Percentiles rank a stretch among this genome's conserved stretches.
phyloP scores from a whole-genome alignment of 1,140 invertebrate genomes.

The Streblospio benedicti region DNA sequence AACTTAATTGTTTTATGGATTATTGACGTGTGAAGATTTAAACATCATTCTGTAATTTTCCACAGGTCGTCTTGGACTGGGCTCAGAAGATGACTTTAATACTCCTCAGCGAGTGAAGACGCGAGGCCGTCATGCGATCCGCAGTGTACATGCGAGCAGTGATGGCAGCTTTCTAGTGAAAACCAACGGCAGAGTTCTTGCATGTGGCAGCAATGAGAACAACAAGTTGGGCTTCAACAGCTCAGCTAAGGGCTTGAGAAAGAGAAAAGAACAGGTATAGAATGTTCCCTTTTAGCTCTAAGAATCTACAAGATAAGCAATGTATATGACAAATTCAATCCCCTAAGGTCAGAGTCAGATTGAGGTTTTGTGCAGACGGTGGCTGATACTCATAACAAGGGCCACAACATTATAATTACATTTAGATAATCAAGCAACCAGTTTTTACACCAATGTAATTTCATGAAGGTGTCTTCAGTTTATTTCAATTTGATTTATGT shows the following conservation, averaged over 20 bases:
- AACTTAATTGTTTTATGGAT: no score
- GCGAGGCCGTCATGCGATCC: slow-evolving; percentile 2
- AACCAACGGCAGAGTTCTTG: slow-evolving; percentile 54
- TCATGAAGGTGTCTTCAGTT: no score
- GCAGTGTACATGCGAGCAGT: slow-evolving; percentile 47
- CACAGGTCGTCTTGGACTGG: slow-evolving; percentile 38
- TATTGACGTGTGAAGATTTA: not conserved
- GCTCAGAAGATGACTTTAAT: slow-evolving; percentile 37
- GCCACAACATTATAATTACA: no score
- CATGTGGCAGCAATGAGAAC: slow-evolving; percentile 61
- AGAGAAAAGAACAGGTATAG: slow-evolving; percentile 26
- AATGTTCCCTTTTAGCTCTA: no score
- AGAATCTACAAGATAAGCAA: no score
- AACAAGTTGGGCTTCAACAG: slow-evolving; percentile 62
- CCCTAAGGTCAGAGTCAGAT: no score
- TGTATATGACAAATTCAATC: no score
- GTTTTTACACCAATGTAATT: no score
- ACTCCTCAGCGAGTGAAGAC: slow-evolving; percentile 25
- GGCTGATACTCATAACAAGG: no score
- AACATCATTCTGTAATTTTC: slow-evolving; percentile 4
- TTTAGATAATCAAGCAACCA: no score
- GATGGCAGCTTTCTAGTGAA: slow-evolving; percentile 60
- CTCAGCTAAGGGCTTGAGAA: slow-evolving; percentile 34
- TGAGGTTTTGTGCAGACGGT: no score
- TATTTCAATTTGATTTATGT: no score